Base-by-base conservation (phyloP, 2,888 invertebrate species). In the Agapetus fuscipes region DNA sequence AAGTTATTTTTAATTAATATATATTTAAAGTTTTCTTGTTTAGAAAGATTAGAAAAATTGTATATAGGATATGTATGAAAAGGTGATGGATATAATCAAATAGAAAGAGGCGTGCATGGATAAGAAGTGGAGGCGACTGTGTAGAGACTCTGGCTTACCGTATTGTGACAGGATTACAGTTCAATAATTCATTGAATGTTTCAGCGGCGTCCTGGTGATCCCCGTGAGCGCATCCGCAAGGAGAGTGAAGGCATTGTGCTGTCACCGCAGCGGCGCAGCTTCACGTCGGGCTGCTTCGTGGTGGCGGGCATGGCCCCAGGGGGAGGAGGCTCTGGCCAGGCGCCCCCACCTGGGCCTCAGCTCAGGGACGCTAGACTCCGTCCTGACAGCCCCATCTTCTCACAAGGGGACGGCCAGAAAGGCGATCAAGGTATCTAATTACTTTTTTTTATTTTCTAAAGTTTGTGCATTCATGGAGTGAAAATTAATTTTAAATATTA, bases 271-370 rank as follows among this genome's bases (percentile, higher is more conserved):
- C 74, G 89, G 9, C 75, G 87, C 49, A 86, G 84, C 53, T 89
- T 89, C 66, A 86, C 84, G 53, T 83, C 85, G 10, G 89, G 89
- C 39, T 90, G 90, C 64, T 87, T 83, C 51, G 86, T 87, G 39
- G 76, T 76, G 10, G 72, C 72, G 20, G 66, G 66, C 38, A 62
- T 14, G 1, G 30, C 27, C n/a, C 15, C 13, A 6, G 33, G 24
- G 10, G 16, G 13, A 17, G 29, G 12, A 4, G 24, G 14, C 2
- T 20, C 7, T 11, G 24, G 24, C 5, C 24, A 24, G 9, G 6
- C n/a, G n/a, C n/a, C n/a, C 55, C 32, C 54, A 57, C 13, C 62
- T 64, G 43, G 45, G 40, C 56, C 58, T 47, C 61, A 59, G 51
- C 50, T 46, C 49, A 51, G 45, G 49, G 53, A 47, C 35, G 50